These are phyloP conservation scores for Sebastolobus altivelis DNA, from an alignment of 2,797 vertebrate species.

Conservation along the genomic window DNA sequence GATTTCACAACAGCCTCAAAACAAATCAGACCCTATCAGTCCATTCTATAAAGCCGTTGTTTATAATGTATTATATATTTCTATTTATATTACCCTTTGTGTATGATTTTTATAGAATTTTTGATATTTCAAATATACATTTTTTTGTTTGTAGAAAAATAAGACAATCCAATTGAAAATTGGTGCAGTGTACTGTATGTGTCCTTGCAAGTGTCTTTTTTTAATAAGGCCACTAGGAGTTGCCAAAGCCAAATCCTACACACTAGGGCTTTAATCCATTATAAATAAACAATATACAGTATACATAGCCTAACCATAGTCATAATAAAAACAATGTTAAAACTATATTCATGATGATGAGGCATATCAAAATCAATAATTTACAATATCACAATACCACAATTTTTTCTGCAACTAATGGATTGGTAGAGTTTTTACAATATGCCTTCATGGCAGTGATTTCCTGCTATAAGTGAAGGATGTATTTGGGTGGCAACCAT, in stretches of 20 bases:
- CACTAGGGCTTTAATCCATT: neutral
- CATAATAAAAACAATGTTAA: neutral
- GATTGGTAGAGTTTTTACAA: neutral
- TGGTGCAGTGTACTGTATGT: neutral
- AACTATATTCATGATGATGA: neutral
- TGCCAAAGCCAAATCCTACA: neutral
- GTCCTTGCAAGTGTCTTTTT: neutral
- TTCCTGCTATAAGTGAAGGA: too few species aligned
- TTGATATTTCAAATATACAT: neutral
- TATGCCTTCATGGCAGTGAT: too few species aligned
- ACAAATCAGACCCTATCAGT: neutral
- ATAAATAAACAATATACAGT: neutral
- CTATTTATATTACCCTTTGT: neutral
- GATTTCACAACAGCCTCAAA: conserved; percentile 1
- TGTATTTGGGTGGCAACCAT: too few species aligned
- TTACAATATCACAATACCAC: neutral
- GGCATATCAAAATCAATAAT: neutral
- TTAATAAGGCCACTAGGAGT: neutral
- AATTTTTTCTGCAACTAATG: too few species aligned
- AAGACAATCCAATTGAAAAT: neutral
- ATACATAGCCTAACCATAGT: neutral
- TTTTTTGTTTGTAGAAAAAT: neutral
- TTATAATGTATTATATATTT: neutral
- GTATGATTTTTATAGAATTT: neutral
- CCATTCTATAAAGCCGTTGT: neutral